Evolutionary conservation across 2,113 vertebrate genomes (phyloP).

Genomic region (Halichoerus grypus): DNA sequence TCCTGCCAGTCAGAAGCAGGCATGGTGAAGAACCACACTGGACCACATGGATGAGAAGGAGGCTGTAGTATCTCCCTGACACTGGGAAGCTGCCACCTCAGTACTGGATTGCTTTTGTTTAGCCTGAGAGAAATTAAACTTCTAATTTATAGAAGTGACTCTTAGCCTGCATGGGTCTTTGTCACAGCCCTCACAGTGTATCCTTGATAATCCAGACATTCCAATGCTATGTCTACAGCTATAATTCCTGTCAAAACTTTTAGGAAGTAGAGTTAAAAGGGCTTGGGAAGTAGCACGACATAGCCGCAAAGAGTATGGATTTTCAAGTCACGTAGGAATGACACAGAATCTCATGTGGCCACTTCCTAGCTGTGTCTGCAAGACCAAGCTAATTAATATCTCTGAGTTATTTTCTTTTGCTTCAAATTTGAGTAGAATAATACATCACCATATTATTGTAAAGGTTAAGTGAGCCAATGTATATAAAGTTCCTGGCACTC

Average conservation of each 20-base stretch:
- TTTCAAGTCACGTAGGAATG: background rate
- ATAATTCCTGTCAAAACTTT: background rate
- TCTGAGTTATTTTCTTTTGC: background rate
- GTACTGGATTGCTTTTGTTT: background rate
- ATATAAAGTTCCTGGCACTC: background rate
- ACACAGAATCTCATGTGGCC: background rate
- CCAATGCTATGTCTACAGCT: background rate
- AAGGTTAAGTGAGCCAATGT: background rate
- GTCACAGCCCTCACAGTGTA: background rate
- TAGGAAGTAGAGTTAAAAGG: background rate
- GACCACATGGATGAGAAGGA: background rate
- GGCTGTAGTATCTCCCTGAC: background rate
- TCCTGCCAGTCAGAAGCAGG: background rate
- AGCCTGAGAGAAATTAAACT: background rate
- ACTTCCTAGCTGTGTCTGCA: background rate
- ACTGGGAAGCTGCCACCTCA: background rate
- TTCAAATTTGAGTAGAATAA: conserved; percentile 15
- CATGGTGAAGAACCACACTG: background rate
- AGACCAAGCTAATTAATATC: background rate
- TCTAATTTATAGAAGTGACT: background rate
- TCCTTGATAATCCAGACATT: background rate
- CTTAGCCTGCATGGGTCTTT: background rate
- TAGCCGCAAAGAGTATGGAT: background rate
- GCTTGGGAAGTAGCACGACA: too few species aligned
- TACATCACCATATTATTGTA: background rate